These are phyloP conservation scores for Alcedo quadribrachys DNA, from an alignment of 2,797 vertebrate genomes.

Conservation along the genomic window DNA sequence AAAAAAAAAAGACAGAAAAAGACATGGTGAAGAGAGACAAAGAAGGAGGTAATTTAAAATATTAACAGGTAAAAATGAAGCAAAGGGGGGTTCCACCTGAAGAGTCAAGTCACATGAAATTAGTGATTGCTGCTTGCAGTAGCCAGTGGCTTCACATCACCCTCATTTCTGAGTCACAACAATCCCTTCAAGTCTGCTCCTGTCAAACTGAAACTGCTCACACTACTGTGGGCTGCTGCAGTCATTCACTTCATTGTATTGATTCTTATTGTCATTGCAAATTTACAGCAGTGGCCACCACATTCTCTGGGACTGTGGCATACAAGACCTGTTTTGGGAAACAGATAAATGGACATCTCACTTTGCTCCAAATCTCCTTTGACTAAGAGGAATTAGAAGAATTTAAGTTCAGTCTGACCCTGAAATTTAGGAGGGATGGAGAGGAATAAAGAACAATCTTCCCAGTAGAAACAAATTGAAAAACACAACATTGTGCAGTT, in stretches of 20 bases:
- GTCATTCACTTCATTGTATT: neutral
- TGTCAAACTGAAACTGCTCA: neutral
- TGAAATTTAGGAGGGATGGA: neutral
- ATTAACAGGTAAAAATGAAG: neutral
- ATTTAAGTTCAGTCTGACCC: neutral
- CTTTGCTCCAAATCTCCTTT: neutral
- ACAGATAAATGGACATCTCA: neutral
- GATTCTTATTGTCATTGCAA: neutral
- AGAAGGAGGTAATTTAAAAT: neutral
- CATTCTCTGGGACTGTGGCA: neutral
- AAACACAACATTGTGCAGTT: neutral
- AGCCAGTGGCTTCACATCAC: neutral
- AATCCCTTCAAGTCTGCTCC: neutral
- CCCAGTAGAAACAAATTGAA: neutral
- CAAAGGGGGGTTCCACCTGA: neutral
- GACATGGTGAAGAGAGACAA: neutral
- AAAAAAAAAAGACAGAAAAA: neutral
- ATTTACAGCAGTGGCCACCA: neutral
- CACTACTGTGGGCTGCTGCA: neutral
- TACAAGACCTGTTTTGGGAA: rapidly evolving
- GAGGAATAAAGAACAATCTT: neutral
- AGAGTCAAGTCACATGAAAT: neutral
- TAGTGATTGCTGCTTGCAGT: neutral
- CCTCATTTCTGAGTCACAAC: neutral
- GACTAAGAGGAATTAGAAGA: neutral